A percentile compares a stretch with the other conserved stretches of the same genome.
Conservation (phyloP, 2,888 invertebrate species). For the Trichopoda pennipes region DNA sequence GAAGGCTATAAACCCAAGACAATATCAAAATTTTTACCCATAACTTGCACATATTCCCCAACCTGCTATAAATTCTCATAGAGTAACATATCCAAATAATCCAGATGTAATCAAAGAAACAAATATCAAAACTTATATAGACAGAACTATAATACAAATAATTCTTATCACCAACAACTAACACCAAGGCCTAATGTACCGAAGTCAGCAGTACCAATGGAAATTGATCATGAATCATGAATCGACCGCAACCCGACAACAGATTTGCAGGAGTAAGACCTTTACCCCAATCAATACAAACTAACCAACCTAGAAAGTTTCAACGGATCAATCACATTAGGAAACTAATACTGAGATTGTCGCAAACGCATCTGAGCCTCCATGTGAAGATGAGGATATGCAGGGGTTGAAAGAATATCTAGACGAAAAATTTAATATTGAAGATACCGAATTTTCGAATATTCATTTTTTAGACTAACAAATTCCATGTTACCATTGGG, state of each 20-base stretch:
- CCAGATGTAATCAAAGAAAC: not conserved
- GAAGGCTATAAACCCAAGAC: not conserved
- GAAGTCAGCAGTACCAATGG: not conserved
- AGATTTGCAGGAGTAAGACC: slow-evolving; percentile 8
- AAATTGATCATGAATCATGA: not conserved
- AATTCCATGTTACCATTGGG: slow-evolving; percentile 29
- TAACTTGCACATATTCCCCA: slow-evolving; percentile 16
- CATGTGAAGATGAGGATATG: not conserved
- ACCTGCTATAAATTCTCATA: not conserved
- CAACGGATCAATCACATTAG: slow-evolving; percentile 22
- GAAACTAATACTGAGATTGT: not conserved
- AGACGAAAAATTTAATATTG: not conserved
- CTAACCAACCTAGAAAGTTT: not conserved
- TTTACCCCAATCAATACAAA: not conserved
- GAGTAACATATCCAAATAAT: not conserved
- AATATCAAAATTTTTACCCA: slow-evolving; percentile 25
- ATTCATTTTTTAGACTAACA: slow-evolving; percentile 43
- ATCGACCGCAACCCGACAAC: slow-evolving; percentile 5
- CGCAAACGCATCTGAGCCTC: not conserved
- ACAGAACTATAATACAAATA: not conserved
- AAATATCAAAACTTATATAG: not conserved
- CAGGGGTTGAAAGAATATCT: not conserved
- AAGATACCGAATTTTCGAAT: slow-evolving; percentile 19
- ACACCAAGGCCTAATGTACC: not conserved
- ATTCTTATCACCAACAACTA: too few species aligned